phyloP scores from a whole-genome alignment of 2,888 invertebrate species.

The Caenorhabditis panamensis region DNA sequence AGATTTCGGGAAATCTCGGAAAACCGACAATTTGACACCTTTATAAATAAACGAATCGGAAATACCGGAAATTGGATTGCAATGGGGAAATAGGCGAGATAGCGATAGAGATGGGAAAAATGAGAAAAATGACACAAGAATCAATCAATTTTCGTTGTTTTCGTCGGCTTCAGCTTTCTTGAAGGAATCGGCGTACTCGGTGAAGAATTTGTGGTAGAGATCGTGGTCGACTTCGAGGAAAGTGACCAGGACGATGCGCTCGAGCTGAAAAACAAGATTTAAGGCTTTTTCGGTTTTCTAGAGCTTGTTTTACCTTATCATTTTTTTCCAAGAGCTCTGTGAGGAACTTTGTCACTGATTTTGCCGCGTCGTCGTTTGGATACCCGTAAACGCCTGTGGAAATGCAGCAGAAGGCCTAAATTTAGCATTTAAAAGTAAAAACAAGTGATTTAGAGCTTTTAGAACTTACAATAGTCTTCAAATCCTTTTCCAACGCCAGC shows the following conservation, averaged over 20 bases:
- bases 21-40: not conserved
- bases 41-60: not conserved
- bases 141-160: not conserved
- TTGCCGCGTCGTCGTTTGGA: slow-evolving; percentile 88
- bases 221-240: slow-evolving; percentile 60
- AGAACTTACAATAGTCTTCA: slow-evolving; percentile 85
- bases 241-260: slow-evolving; percentile 65
- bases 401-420: slow-evolving; percentile 90
- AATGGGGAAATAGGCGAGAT: not conserved
- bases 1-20: too few relatives aligned
- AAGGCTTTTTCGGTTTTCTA: not conserved
- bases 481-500: slow-evolving; percentile 82
- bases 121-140: too few relatives aligned
- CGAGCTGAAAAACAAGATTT: slow-evolving; percentile 52
- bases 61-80: not conserved
- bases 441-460: not conserved
- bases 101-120: not conserved
- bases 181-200: slow-evolving; percentile 27
- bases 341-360: slow-evolving; percentile 56
- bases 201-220: slow-evolving; percentile 55
- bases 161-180: not conserved
- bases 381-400: slow-evolving; percentile 94
- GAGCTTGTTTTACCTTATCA: slow-evolving; percentile 48
- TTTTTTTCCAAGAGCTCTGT: slow-evolving; percentile 48
- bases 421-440: not conserved